Evolutionary conservation across 2,797 vertebrate genomes (phyloP).

Genomic region (Cheirogaleus major): DNA sequence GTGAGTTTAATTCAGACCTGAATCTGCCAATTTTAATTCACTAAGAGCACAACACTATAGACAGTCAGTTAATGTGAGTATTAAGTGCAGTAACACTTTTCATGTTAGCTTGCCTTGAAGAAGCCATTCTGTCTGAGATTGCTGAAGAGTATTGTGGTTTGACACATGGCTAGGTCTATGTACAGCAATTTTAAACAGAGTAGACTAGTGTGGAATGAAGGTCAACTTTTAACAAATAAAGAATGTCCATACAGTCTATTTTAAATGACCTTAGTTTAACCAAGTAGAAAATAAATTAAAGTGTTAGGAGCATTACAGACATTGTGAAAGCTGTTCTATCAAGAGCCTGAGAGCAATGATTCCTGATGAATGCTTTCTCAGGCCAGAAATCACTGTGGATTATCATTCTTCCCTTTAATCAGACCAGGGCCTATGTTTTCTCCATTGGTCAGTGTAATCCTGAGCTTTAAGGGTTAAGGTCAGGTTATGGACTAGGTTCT

Average conservation of each 20-base stretch:
- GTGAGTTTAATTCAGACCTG: neutral
- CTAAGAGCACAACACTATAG: neutral
- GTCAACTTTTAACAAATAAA: neutral
- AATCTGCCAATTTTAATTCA: slow-evolving; percentile 7
- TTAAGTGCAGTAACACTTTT: neutral
- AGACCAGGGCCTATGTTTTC: neutral
- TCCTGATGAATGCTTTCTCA: neutral
- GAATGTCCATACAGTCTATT: neutral
- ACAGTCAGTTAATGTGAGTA: neutral
- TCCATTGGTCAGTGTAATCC: neutral
- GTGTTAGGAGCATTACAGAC: neutral
- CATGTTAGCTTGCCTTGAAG: neutral
- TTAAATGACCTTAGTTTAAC: neutral
- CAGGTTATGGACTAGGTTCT: neutral
- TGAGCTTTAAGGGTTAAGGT: neutral
- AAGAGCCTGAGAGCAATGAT: neutral
- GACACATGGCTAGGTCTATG: neutral
- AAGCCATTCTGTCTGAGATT: neutral
- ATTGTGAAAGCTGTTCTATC: neutral
- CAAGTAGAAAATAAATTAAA: neutral
- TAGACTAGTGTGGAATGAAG: neutral
- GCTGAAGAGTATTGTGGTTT: neutral
- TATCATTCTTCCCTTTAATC: neutral
- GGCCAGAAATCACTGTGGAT: neutral
- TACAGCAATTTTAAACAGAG: neutral